Evolutionary conservation across 2,113 vertebrate genomes (phyloP), one percentile per base, ranked within the genome.

Genomic region (Lampris incognitus): DNA sequence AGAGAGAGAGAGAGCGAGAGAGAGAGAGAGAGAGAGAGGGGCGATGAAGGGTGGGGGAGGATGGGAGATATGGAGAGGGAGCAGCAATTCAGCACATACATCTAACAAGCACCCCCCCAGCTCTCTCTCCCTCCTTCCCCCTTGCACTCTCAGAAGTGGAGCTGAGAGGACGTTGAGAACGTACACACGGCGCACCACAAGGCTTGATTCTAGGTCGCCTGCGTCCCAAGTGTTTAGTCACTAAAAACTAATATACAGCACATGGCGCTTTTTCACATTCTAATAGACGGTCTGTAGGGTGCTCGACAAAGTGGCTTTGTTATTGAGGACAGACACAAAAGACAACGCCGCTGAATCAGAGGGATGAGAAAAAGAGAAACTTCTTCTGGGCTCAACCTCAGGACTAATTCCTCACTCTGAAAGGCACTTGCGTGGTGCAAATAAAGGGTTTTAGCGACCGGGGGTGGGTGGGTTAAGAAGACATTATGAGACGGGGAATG

Each of bases 181-280:
- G 88, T 90, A 84, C 79, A 92, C 86, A 90, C 89, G 83, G 88
- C 72, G 88, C 88, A 91, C 90, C 91, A 90, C 87, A 85, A 92
- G 89, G 89, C 91, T 83, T 83, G 87, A 94, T 94, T 94, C 93
- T 94, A 92, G 92, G 93, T 94, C 92, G 90, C 87, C 88, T 91
- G 86, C 71, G 90, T 94, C 93, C 93, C 91, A 89, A 88, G 92
- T 92, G 92, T 93, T 92, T 91, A 92, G 89, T 90, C 86, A 89
- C 88, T 88, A 91, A 92, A 92, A 92, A 91, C 87, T 88, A 92
- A 93, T 91, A 92, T 85, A 87, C 89, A 88, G 85, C 86, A 85
- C 85, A 86, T 59, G 65, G 85, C 63, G 74, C 90, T 91, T 91
- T 91, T 90, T 93, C 89, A 91, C 85, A 90, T 89, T 89, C 85